These are phyloP conservation scores for Gymnarchus niloticus DNA, from an alignment of 2,113 vertebrate genomes.

Conservation along the genomic window DNA sequence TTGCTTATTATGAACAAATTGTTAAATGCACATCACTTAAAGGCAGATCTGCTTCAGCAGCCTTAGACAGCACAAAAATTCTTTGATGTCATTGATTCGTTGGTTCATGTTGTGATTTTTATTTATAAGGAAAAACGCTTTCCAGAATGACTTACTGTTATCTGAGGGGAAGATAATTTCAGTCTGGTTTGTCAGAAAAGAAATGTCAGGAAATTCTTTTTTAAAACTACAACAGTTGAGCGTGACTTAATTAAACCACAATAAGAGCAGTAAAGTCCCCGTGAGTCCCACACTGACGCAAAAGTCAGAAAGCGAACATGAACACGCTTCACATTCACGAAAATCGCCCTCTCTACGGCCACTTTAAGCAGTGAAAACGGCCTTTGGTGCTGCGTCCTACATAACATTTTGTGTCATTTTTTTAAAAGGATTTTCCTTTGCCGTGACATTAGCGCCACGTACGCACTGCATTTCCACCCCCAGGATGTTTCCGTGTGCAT, in stretches of 20 bases:
- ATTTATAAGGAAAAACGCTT: not conserved
- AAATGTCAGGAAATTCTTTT: constrained; percentile 9
- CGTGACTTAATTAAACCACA: not conserved
- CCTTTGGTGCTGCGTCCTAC: not conserved
- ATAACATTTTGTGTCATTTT: not conserved
- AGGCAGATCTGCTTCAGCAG: not conserved
- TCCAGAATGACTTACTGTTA: not conserved
- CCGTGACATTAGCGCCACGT: not conserved
- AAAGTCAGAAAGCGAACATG: not conserved
- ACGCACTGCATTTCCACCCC: not conserved
- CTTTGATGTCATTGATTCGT: not conserved
- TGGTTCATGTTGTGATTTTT: not conserved
- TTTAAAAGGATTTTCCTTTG: not conserved
- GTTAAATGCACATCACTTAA: not conserved
- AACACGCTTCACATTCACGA: not conserved
- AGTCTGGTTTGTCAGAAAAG: not conserved
- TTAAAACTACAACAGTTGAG: not conserved
- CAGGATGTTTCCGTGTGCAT: not conserved
- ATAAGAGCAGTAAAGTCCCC: not conserved
- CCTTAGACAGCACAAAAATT: not conserved
- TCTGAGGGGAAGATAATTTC: not conserved
- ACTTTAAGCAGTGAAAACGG: not conserved
- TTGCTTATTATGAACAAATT: not conserved
- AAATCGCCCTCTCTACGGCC: not conserved
- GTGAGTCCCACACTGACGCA: not conserved